These are phyloP conservation scores for Herpailurus yagouaroundi DNA, from an alignment of 2,113 vertebrate species.

Conservation along the genomic window DNA sequence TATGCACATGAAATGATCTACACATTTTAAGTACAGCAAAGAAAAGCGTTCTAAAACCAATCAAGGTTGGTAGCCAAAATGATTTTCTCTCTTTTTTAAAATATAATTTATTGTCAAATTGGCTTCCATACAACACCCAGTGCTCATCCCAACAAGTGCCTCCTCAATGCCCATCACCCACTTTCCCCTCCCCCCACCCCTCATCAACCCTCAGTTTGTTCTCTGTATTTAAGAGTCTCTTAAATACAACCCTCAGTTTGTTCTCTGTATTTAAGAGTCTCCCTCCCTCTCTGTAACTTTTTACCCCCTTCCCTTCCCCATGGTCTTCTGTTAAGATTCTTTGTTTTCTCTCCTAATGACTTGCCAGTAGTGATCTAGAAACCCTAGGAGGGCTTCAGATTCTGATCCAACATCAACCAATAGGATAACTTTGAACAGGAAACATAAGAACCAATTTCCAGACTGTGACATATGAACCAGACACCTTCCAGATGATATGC, in stretches of 20 bases:
- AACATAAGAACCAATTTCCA: background rate
- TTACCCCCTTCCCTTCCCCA: too few relatives aligned
- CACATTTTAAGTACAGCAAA: constrained; percentile 13
- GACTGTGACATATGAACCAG: background rate
- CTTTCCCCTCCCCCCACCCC: too few relatives aligned
- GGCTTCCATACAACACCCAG: too few relatives aligned
- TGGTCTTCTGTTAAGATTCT: too few relatives aligned
- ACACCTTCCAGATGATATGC: background rate
- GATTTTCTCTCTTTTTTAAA: background rate
- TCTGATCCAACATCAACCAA: background rate
- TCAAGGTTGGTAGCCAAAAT: background rate
- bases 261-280: too few relatives aligned
- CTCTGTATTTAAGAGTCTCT: too few relatives aligned
- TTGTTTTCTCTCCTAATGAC: constrained; percentile 23
- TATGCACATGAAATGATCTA: background rate
- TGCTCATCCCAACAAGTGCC: too few relatives aligned
- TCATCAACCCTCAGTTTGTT: too few relatives aligned
- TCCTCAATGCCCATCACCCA: too few relatives aligned
- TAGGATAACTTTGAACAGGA: background rate
- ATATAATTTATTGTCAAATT: too few relatives aligned
- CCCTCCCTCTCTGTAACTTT: too few relatives aligned
- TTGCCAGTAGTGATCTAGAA: background rate
- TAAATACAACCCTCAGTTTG: too few relatives aligned
- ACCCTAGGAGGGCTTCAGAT: background rate
- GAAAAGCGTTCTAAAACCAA: constrained; percentile 11